Conservation (phyloP, 35 echinoderm and acorn worm genomes). For the Patiria miniata region DNA sequence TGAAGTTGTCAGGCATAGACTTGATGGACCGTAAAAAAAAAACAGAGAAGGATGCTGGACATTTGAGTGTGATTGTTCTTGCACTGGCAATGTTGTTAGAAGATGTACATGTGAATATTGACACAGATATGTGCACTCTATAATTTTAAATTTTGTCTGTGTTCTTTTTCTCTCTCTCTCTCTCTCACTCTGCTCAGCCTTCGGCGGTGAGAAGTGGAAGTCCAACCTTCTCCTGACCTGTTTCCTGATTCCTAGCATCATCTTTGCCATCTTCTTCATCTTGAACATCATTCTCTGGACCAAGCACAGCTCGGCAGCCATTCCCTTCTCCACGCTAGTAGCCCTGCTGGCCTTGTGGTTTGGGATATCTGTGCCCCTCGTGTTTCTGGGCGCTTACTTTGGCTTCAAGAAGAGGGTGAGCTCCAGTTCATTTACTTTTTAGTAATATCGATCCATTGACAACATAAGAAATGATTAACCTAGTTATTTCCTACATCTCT, state of each 20-base stretch:
- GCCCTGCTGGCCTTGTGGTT: conserved; percentile 97
- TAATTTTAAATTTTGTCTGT: background rate
- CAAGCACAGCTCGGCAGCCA: conserved; percentile 97
- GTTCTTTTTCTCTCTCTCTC: background rate
- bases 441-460: no score
- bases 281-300: conserved; percentile 93
- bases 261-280: conserved; percentile 85
- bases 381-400: conserved; percentile 96
- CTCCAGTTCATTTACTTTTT: background rate
- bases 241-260: conserved; percentile 88
- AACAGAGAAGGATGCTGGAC: no score
- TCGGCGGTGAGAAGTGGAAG: conserved; percentile 98
- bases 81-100: no score
- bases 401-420: conserved; percentile 98
- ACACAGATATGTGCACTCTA: no score
- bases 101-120: no score
- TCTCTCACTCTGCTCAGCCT: conserved; percentile 52
- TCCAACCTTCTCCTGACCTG: conserved; percentile 88
- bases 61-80: no score
- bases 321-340: conserved; percentile 89
- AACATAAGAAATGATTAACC: no score
- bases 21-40: no score
- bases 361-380: conserved; percentile 84
- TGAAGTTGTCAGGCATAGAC: no score
- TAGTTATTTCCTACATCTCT: no score